Conservation (phyloP, 2,797 vertebrate genomes). For the Amazonetta brasiliensis region DNA sequence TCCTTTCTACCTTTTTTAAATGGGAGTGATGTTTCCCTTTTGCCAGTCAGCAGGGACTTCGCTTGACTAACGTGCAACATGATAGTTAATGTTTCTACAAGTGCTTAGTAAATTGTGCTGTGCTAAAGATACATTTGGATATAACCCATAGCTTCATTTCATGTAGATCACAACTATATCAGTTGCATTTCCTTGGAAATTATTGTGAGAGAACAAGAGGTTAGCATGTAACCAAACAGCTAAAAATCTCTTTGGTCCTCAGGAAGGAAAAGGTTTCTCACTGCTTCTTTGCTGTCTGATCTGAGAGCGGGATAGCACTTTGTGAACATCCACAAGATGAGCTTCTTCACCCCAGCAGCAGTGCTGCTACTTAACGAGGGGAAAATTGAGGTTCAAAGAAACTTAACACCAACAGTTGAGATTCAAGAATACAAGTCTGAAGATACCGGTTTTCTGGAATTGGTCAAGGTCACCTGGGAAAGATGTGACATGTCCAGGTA, state of each 20-base stretch:
- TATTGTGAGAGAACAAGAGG: background rate
- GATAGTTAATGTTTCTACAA: background rate
- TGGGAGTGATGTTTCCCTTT: too few species aligned
- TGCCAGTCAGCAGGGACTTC: too few species aligned
- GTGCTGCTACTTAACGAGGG: background rate
- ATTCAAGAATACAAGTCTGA: background rate
- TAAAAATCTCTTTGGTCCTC: background rate
- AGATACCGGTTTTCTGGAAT: background rate
- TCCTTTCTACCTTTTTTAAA: too few species aligned
- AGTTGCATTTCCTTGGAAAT: background rate
- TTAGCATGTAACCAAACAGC: background rate
- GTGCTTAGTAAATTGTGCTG: background rate
- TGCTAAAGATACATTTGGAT: background rate
- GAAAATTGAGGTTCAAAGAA: background rate
- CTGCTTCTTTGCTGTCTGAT: background rate
- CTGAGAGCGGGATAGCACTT: background rate
- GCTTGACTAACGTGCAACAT: background rate
- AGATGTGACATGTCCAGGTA: background rate
- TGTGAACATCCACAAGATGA: background rate
- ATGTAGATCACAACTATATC: background rate
- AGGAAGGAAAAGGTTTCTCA: background rate
- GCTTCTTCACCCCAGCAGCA: background rate
- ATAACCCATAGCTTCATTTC: background rate
- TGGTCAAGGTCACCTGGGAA: background rate
- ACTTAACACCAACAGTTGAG: background rate